Evolutionary conservation across 1,140 invertebrate species (phyloP), one percentile per base, ranked within the genome.

Genomic region (Phenacoccus solenopsis): DNA sequence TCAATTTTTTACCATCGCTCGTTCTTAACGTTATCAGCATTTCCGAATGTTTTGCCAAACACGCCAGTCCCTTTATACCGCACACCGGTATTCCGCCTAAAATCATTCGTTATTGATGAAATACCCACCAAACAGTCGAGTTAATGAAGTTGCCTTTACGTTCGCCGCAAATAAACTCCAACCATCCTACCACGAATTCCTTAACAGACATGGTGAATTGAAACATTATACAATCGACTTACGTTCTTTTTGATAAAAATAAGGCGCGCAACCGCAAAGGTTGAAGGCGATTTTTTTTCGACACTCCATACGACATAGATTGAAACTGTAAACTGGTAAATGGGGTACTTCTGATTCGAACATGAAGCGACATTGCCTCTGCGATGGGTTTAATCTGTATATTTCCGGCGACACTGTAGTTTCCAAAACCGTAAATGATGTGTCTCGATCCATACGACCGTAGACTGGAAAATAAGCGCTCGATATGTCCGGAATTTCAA

Each of bases 221-320:
- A 32, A 13, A 32, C 30, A 32, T 32, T 7, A 32, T 7, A 49
- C 20, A 16, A 2, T 49, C 20, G 38, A 32, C 71, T 67, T 21
- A 73, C 73, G 61, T 49, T 72, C 35, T 61, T 73, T 70, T 28
- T 71, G 49, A 22, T 86, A 85, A 73, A 88, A 87, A 75, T 86
- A 83, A 0, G 87, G 86, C 22, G 86, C 77, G 75, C 87, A 88
- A 0, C 81, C 77, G 74, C 87, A 88, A 27, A 84, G 79, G 69
- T 81, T 76, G 7, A 84, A 72, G 28, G 84, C 81, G 0, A 86
- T 77, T 27, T 80, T 77, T 71, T 84, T 79, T 12, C 86, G 80
- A 68, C 87, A 88, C 73, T 88, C 84, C 78, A 85, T 85, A 1
- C 85, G 78, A 73, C 87, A 88, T 71, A 86, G 76, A 0, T 83